Percentiles rank a stretch among this genome's conserved stretches.
These are phyloP conservation scores for Cydia strobilella DNA, from an alignment of 1,140 invertebrate genomes.

Conservation along the genomic window DNA sequence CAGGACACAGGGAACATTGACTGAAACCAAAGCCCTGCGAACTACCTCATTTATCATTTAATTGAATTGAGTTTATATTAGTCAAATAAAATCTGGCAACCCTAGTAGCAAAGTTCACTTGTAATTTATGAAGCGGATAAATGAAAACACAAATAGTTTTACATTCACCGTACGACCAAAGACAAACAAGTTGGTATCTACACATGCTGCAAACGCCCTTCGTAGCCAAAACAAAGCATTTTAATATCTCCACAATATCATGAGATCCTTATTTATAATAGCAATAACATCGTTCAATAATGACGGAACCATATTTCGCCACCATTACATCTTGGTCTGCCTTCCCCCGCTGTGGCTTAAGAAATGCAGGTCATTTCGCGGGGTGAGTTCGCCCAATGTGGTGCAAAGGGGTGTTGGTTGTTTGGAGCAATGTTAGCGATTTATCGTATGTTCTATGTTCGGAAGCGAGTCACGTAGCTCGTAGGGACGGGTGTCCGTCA, in stretches of 20 bases:
- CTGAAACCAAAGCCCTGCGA: too few species aligned
- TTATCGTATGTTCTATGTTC: slow-evolving; percentile 52
- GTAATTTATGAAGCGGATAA: neutral
- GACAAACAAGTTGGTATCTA: neutral
- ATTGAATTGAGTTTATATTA: too few species aligned
- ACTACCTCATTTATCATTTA: too few species aligned
- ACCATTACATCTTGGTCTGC: slow-evolving; percentile 47
- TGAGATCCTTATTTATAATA: slow-evolving; percentile 69
- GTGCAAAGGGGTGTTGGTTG: slow-evolving; percentile 39
- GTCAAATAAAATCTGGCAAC: too few species aligned
- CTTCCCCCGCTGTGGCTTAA: neutral
- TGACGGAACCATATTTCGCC: slow-evolving; percentile 53
- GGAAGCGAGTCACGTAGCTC: slow-evolving; percentile 57
- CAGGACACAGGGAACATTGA: too few species aligned
- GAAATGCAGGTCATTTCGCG: neutral
- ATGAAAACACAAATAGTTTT: neutral
- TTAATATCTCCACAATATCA: slow-evolving; percentile 49
- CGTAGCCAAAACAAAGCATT: slow-evolving; percentile 46
- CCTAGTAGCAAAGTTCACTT: too few species aligned
- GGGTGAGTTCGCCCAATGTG: neutral
- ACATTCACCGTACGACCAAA: neutral
- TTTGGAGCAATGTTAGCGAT: slow-evolving; percentile 48
- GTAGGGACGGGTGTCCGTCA: slow-evolving; percentile 54
- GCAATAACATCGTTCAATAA: slow-evolving; percentile 73
- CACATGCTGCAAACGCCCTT: slow-evolving; percentile 4